Percentiles rank a stretch among this genome's conserved stretches.
These are phyloP conservation scores for Pangasius macronema DNA, from an alignment of 2,797 vertebrate genomes.

Conservation along the genomic window DNA sequence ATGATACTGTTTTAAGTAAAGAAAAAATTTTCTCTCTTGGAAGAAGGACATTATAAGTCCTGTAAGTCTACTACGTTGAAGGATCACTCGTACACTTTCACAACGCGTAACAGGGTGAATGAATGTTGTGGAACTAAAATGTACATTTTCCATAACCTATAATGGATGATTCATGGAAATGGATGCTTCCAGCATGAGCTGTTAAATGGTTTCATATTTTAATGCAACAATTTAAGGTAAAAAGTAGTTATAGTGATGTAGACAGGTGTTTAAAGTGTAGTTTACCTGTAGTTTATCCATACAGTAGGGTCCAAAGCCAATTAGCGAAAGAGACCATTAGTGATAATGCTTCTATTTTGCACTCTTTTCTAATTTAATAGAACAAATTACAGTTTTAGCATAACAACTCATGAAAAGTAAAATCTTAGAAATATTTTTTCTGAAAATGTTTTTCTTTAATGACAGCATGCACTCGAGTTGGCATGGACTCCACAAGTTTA, in stretches of 20 bases:
- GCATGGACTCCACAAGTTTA: background rate
- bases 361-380: background rate
- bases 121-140: background rate
- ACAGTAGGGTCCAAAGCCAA: background rate
- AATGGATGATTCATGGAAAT: background rate
- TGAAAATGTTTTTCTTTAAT: background rate
- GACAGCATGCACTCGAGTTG: background rate
- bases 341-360: background rate
- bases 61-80: no score
- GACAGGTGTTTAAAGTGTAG: background rate
- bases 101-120: background rate
- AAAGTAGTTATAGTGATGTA: background rate
- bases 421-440: background rate
- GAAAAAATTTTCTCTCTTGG: no score
- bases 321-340: background rate
- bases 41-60: no score
- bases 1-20: background rate
- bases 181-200: background rate
- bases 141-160: background rate
- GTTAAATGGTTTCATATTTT: background rate
- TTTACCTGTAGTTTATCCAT: background rate
- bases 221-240: background rate
- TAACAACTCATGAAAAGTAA: background rate
- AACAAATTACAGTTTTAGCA: background rate
- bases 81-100: no score